phyloP scores from a whole-genome alignment of 2,888 invertebrate genomes.

The Lasioglossum oenotherae region DNA sequence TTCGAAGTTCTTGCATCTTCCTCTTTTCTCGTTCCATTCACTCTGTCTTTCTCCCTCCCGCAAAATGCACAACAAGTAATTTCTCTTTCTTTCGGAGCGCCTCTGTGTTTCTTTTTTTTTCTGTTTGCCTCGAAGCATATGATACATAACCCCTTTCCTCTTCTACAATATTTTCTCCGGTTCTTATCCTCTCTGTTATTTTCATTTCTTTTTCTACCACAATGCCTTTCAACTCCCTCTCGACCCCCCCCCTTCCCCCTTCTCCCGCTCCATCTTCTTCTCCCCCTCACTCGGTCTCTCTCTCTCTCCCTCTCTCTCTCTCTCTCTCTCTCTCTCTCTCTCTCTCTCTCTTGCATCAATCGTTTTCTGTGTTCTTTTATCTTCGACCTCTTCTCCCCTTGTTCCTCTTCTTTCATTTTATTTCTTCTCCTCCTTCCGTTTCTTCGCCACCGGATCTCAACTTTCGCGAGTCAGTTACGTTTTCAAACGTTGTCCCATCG shows the following conservation, averaged over 20 bases:
- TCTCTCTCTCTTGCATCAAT: constrained; percentile 3
- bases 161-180: constrained; percentile 27
- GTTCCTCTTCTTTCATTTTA: constrained; percentile 37
- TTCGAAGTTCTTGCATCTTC: neutral
- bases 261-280: neutral
- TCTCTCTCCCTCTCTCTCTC: neutral
- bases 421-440: constrained; percentile 44
- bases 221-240: constrained; percentile 19
- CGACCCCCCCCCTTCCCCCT: neutral
- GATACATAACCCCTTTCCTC: constrained; percentile 27
- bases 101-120: constrained; percentile 26
- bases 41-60: neutral
- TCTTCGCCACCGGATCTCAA: constrained; percentile 48
- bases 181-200: constrained; percentile 38
- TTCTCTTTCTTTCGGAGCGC: constrained; percentile 39
- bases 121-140: constrained; percentile 17
- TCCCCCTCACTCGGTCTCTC: neutral
- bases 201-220: constrained; percentile 33
- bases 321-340: neutral
- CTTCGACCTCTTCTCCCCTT: constrained; percentile 37
- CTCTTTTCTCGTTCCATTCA: neutral
- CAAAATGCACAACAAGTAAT: constrained; percentile 31
- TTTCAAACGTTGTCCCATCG: constrained; percentile 57
- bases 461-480: constrained; percentile 57
- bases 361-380: constrained; percentile 43